These are phyloP conservation scores for Rhadinocentrus ornatus DNA, from an alignment of 2,797 vertebrate genomes.

Conservation along the genomic window DNA sequence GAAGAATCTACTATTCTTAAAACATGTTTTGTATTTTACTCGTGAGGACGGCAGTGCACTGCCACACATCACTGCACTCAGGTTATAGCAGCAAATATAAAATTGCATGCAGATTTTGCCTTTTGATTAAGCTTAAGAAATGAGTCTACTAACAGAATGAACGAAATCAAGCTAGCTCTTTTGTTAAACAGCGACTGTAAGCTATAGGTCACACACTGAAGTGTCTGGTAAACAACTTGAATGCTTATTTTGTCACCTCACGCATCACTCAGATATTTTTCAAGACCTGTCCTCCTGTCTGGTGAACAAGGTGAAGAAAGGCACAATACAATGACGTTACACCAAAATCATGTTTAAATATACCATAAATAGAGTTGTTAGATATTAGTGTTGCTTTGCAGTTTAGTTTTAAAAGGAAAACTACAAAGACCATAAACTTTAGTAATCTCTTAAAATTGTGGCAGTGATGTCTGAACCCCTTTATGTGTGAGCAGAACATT, in stretches of 20 bases:
- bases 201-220: constrained; percentile 32
- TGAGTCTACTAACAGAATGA: constrained; percentile 7
- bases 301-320: constrained; percentile 64
- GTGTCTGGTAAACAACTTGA: constrained; percentile 34
- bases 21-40: constrained; percentile 23
- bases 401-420: constrained; percentile 34
- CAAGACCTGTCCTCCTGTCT: constrained; percentile 39
- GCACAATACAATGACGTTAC: constrained; percentile 67
- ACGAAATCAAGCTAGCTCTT: constrained; percentile 11
- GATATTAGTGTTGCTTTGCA: constrained; percentile 49
- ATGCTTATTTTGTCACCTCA: constrained; percentile 28
- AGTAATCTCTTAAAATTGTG: constrained; percentile 53
- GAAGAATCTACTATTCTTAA: background rate
- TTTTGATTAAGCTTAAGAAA: constrained; percentile 32
- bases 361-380: constrained; percentile 43
- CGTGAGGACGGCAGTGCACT: constrained; percentile 33
- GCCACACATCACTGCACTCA: constrained; percentile 43
- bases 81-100: constrained; percentile 65
- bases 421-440: constrained; percentile 30
- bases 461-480: constrained; percentile 63
- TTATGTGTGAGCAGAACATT: constrained; percentile 33
- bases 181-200: constrained; percentile 51
- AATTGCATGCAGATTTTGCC: constrained; percentile 39
- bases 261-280: constrained; percentile 32
- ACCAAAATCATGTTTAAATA: constrained; percentile 46